Evolutionary conservation across 2,113 vertebrate species (phyloP).

Genomic region (human): GRCh38 chr11:129256501-129257000

Average conservation of each 20-base stretch:
- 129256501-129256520: not conserved
- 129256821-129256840: not conserved
- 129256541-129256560: not conserved
- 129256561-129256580: slow-evolving; percentile 3
- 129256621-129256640: slow-evolving; percentile 3
- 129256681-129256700: slow-evolving; percentile 52
- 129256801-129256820: not conserved
- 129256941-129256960: not conserved
- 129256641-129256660: not conserved
- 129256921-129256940: not conserved
- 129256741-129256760: not conserved
- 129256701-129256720: not conserved
- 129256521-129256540: slow-evolving; percentile 30
- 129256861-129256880: not conserved
- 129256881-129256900: not conserved
- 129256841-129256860: not conserved
- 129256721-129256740: not conserved
- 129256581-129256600: not conserved
- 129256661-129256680: slow-evolving; percentile 41
- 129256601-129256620: slow-evolving; percentile 49
- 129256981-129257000: not conserved
- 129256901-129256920: not conserved
- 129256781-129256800: not conserved
- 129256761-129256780: not conserved
- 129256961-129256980: not conserved